These are phyloP conservation scores for Anthopleura xanthogrammica DNA, from an alignment of 92 coral and sea anemone genomes.

Conservation along the genomic window DNA sequence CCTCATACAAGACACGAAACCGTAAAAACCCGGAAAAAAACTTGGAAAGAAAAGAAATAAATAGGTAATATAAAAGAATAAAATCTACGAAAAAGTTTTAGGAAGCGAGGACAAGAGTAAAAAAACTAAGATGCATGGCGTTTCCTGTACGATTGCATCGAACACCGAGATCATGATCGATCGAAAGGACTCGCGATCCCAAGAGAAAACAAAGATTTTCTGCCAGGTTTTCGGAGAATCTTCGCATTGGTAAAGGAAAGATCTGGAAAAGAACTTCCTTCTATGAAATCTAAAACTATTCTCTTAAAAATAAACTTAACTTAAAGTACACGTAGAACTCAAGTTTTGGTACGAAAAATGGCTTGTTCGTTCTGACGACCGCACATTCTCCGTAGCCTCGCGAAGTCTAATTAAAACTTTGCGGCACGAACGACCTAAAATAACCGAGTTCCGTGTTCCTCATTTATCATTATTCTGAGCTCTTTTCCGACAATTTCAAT, in stretches of 20 bases:
- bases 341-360: too few species aligned
- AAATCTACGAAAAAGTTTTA: background rate
- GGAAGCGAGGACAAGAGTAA: background rate
- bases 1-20: background rate
- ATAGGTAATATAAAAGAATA: background rate
- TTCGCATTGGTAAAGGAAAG: background rate
- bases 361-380: background rate
- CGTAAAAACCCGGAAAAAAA: background rate
- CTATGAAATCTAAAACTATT: background rate
- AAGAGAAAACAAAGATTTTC: background rate
- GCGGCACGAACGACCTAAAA: background rate
- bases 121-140: background rate
- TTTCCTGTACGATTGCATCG: background rate
- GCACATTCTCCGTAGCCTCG: background rate
- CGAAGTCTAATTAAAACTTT: background rate
- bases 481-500: constrained; percentile 1
- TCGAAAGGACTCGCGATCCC: background rate
- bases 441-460: background rate
- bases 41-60: background rate
- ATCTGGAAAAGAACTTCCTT: background rate
- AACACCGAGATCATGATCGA: background rate
- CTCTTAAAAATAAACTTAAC: background rate
- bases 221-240: background rate
- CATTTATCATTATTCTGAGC: constrained; percentile 1
- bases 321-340: too few species aligned